Base-by-base conservation (phyloP, 2,797 vertebrate species). In the Mallotus villosus region DNA sequence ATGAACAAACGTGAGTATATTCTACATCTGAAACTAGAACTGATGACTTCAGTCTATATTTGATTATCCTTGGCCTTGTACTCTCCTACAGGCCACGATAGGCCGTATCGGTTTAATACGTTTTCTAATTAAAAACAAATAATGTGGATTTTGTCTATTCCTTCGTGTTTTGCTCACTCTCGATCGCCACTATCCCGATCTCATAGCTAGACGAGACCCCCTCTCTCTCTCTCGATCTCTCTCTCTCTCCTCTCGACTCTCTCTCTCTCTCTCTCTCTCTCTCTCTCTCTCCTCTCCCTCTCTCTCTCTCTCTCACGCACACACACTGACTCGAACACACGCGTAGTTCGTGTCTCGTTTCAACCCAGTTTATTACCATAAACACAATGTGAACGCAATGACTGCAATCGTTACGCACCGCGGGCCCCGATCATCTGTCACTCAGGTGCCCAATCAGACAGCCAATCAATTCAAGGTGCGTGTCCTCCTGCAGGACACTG, bases 381-480 rank as follows among this genome's bases (percentile, higher is more conserved):
- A 74, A 75, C 46, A 73, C 65, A 77, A 74, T 73, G 75, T 72
- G 71, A 57, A 71, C 37, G 66, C 76, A 80, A 76, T 46, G 63
- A 21, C 17, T 41, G 34, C 32, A 34, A 34, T n/a, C 41, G 25
- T 2, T 34, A 65, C 55, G 72, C 61, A 81, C 68, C 68, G 74
- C 68, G 63, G 69, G 21, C n/a, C 68, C 73, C 63, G 55, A 11
- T 59, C 62, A 66, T 55, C 60, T 75, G 63, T 71, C 77, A 79
- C 71, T 72, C 77, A 73, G 71, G 62, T 24, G 59, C 22, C 67
- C 75, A 67, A 55, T 76, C 80, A 78, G 21, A 65, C 37, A 49
- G 37, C 19, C 25, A 49, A 24, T 49, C 11, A 51, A 51, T 51
- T 12, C 9, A 12, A 7, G 12, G 16, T 3, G 11, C 3, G 0